Base-by-base conservation (phyloP, 2,888 invertebrate genomes). In the Scelioninae gen. 1 region DNA sequence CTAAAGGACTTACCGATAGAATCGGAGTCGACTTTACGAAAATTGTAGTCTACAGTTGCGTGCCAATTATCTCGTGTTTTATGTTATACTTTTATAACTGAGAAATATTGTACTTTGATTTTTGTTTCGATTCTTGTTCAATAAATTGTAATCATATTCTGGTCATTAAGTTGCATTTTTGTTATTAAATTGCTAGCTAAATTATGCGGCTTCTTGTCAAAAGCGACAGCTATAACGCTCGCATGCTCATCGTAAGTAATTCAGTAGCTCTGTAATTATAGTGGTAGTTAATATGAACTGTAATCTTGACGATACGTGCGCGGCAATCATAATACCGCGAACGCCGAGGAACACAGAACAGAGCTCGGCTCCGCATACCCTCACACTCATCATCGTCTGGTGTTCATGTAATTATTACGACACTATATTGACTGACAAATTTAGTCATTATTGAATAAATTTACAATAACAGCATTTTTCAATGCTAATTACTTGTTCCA, bases 1-100 rank as follows among this genome's bases (percentile, higher is more conserved):
- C n/a, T n/a, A n/a, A 90, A 55, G 88, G 88, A 29, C 60, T 90
- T 7, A 88, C 88, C 10, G 87, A 86, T 74, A 86, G 71, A 13
- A 89, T 90, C 38, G 85, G 88, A 5, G 84, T 88, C 31, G 88
- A 90, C 76, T 87, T 91, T 23, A 89, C 89, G 8, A 86, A 85
- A 72, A 72, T 90, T 13, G 85, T 89, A 10, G 89, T 89, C 16
- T 91, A 89, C 74, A 88, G 88, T 40, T 85, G 90, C 69, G 88
- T 92, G 3, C 91, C 92, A 5, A 89, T 91, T 72, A 86, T 90
- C 34, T 91, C 92, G 15, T 72, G 55, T 8, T 32, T 53, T 47
- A 13, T 49, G 10, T 60, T 80, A 32, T 83, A 80, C 13, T 77
- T 68, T 76, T 83, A 77, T 58, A 80, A 45, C 11, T 76, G 56